Conservation (phyloP, 2,113 vertebrate species). For the Hepsetus odoe region DNA sequence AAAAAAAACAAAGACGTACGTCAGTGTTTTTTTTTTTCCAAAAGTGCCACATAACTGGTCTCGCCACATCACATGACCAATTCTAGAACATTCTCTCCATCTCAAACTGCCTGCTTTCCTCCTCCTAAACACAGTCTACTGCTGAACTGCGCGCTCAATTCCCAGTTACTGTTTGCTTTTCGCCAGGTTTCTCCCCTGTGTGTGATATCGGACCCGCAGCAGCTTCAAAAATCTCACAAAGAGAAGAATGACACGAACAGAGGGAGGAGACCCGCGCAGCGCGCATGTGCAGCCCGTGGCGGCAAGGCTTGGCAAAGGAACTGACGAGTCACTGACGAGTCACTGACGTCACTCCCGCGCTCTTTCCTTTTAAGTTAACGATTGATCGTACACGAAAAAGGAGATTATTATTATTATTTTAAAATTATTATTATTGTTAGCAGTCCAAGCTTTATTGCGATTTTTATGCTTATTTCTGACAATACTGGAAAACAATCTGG, state of each 20-base stretch:
- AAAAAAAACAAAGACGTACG: conserved; percentile 31
- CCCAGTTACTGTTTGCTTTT: neutral
- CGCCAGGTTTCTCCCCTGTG: conserved; percentile 14
- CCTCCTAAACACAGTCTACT: neutral
- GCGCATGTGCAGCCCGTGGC: conserved; percentile 42
- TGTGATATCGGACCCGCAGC: conserved; percentile 29
- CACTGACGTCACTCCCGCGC: conserved; percentile 8
- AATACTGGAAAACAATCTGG: no score
- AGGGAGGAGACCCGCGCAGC: conserved; percentile 11
- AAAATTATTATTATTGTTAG: no score
- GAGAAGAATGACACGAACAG: conserved; percentile 36
- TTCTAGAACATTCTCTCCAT: conserved; percentile 49
- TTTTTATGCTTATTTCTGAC: no score
- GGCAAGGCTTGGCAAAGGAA: conserved; percentile 38
- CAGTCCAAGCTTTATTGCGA: no score
- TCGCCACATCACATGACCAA: conserved; percentile 55
- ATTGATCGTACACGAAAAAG: no score
- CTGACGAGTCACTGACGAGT: neutral
- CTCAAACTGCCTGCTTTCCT: neutral
- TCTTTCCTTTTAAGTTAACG: no score
- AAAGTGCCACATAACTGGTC: conserved; percentile 54
- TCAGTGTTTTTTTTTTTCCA: conserved; percentile 54
- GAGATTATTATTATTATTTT: no score
- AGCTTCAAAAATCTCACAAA: conserved; percentile 50
- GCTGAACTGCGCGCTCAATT: conserved; percentile 1